Evolutionary conservation across 2,113 vertebrate genomes (phyloP).

Genomic region (Pterocles orientalis): DNA sequence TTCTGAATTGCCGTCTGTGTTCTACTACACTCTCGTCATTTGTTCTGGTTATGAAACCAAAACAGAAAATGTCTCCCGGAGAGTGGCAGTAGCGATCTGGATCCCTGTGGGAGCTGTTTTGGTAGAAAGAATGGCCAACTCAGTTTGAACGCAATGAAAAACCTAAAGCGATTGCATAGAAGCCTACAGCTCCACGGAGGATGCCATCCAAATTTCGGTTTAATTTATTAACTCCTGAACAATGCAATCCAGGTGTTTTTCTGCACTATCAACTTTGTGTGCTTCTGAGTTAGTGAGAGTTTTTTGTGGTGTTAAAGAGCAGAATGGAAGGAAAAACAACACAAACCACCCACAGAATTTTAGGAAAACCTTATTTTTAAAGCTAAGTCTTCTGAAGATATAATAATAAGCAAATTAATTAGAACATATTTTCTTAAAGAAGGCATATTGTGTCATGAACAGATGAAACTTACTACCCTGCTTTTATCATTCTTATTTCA

Average conservation of each 20-base stretch:
- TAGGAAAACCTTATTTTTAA: background rate
- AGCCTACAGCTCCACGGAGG: background rate
- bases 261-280: background rate
- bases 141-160: background rate
- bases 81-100: slow-evolving; percentile 10
- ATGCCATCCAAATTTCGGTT: background rate
- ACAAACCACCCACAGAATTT: background rate
- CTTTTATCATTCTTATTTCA: background rate
- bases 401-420: background rate
- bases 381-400: background rate
- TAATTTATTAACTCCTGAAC: background rate
- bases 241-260: background rate
- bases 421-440: background rate
- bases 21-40: slow-evolving; percentile 12
- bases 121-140: background rate
- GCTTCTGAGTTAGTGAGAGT: background rate
- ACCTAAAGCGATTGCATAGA: background rate
- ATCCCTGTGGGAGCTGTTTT: slow-evolving; percentile 2
- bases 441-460: background rate
- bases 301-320: background rate
- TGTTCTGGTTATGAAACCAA: slow-evolving; percentile 60
- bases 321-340: background rate
- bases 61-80: slow-evolving; percentile 10
- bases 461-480: background rate
- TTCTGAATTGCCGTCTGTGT: slow-evolving; percentile 54